These are phyloP conservation scores for Meiosimyza platycephala DNA, from an alignment of 2,888 invertebrate species.

Conservation along the genomic window DNA sequence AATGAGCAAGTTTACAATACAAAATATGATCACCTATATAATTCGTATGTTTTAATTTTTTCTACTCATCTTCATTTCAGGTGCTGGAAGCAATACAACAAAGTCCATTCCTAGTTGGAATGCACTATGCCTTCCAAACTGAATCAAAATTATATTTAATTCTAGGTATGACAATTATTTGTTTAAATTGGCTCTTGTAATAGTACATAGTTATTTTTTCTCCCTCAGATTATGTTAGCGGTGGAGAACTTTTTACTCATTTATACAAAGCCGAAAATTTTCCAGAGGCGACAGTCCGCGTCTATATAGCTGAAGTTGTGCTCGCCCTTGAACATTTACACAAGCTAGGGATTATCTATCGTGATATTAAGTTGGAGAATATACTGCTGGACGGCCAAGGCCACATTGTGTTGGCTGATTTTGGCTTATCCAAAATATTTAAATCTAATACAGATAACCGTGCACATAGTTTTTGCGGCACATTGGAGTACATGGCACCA, in stretches of 20 bases:
- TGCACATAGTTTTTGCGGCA: conserved; percentile 98
- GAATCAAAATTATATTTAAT: conserved; percentile 96
- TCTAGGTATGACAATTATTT: conserved; percentile 78
- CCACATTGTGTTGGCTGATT: conserved; percentile 96
- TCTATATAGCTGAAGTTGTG: conserved; percentile 96
- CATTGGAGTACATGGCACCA: conserved; percentile 98
- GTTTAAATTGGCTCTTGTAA: neutral
- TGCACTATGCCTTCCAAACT: conserved; percentile 98
- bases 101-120: conserved; percentile 94
- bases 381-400: conserved; percentile 94
- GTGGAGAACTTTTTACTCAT: conserved; percentile 97
- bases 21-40: neutral
- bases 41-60: neutral
- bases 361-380: conserved; percentile 98
- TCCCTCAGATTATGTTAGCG: conserved; percentile 91
- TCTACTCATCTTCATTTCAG: conserved; percentile 58
- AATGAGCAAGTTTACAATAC: neutral
- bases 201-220: conserved; percentile 1
- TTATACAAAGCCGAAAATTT: conserved; percentile 94
- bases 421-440: conserved; percentile 95
- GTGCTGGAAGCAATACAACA: conserved; percentile 95
- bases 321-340: conserved; percentile 95
- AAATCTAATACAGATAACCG: conserved; percentile 75
- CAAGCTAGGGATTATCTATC: conserved; percentile 96
- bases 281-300: conserved; percentile 87